phyloP scores from a whole-genome alignment of 1,140 invertebrate species.

The Zaprionus africanus region DNA sequence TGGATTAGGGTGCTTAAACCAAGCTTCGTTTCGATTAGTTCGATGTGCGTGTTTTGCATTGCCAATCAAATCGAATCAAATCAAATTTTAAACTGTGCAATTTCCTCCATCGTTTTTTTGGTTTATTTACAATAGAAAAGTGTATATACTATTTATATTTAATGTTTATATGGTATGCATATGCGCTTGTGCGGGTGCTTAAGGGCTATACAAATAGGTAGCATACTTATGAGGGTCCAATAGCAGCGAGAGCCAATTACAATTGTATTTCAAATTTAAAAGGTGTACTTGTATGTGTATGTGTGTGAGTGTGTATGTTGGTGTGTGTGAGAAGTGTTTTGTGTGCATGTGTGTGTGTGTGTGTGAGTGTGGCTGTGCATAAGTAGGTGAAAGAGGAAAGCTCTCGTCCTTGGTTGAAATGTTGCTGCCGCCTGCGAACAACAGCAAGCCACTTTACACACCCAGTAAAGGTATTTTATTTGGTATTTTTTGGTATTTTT shows the following conservation, averaged over 20 bases:
- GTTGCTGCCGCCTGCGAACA: slow-evolving; percentile 2
- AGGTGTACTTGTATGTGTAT: slow-evolving; percentile 53
- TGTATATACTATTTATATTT: slow-evolving; percentile 27
- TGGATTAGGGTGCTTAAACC: slow-evolving; percentile 22
- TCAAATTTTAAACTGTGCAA: neutral
- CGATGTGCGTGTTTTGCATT: slow-evolving; percentile 73
- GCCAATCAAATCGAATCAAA: slow-evolving; percentile 32
- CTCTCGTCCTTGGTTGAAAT: slow-evolving; percentile 36
- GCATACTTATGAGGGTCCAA: slow-evolving; percentile 39
- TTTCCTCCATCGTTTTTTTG: slow-evolving; percentile 47
- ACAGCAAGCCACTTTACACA: slow-evolving; percentile 33
- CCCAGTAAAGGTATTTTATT: slow-evolving; percentile 26
- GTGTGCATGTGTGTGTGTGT: slow-evolving; percentile 31
- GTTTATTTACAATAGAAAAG: slow-evolving; percentile 65
- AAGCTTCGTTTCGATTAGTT: slow-evolving; percentile 34
- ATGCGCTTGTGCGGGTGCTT: slow-evolving; percentile 37
- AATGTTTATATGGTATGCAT: slow-evolving; percentile 6
- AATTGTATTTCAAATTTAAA: slow-evolving; percentile 46
- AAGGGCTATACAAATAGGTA: slow-evolving; percentile 42
- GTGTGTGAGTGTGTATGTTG: slow-evolving; percentile 36
- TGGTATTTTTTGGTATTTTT: slow-evolving; percentile 44
- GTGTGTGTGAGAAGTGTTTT: slow-evolving; percentile 21
- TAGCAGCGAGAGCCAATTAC: slow-evolving; percentile 49
- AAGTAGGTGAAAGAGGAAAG: slow-evolving; percentile 39
- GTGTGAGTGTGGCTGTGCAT: slow-evolving; percentile 36